Evolutionary conservation across 1,140 invertebrate species (phyloP).

Genomic region (Mesaphorura yosii): DNA sequence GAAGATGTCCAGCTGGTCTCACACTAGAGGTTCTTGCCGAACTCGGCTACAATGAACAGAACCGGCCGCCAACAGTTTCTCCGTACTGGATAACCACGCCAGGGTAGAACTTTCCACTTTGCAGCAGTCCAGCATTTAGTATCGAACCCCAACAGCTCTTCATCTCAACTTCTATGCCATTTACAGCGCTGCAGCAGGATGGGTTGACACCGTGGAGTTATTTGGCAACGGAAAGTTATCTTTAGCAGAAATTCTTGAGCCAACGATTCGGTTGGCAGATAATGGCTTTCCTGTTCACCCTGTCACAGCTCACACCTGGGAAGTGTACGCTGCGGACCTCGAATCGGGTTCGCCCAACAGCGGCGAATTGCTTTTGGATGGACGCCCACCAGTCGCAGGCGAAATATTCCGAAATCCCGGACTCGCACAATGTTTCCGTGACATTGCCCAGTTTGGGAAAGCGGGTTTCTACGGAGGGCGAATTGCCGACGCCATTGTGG

Average conservation of each 20-base stretch:
- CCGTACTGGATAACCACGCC: slow-evolving; percentile 28
- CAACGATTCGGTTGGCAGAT: slow-evolving; percentile 37
- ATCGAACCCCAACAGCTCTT: no score
- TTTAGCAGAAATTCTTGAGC: slow-evolving; percentile 31
- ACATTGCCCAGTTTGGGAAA: slow-evolving; percentile 34
- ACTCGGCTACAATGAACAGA: slow-evolving; percentile 20
- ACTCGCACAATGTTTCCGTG: slow-evolving; percentile 37
- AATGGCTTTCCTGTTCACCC: slow-evolving; percentile 35
- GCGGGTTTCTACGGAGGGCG: slow-evolving; percentile 37
- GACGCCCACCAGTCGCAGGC: slow-evolving; percentile 34
- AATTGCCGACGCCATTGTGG: slow-evolving; percentile 35
- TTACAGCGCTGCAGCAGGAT: slow-evolving; percentile 21
- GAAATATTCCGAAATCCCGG: slow-evolving; percentile 36
- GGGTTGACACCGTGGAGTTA: slow-evolving; percentile 21
- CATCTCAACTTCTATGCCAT: not conserved
- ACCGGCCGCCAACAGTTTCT: slow-evolving; percentile 16
- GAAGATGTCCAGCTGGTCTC: slow-evolving; percentile 17
- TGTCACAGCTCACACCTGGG: slow-evolving; percentile 33
- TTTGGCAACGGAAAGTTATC: slow-evolving; percentile 28
- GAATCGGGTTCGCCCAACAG: slow-evolving; percentile 31
- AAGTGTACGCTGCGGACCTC: slow-evolving; percentile 19
- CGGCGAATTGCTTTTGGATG: slow-evolving; percentile 34
- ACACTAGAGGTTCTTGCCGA: slow-evolving; percentile 10
- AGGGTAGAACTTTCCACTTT: slow-evolving; percentile 13
- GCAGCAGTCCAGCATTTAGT: no score